Evolutionary conservation across 2,797 vertebrate species (phyloP), one percentile per base, ranked within the genome.

Genomic region (Nyctibius grandis): DNA sequence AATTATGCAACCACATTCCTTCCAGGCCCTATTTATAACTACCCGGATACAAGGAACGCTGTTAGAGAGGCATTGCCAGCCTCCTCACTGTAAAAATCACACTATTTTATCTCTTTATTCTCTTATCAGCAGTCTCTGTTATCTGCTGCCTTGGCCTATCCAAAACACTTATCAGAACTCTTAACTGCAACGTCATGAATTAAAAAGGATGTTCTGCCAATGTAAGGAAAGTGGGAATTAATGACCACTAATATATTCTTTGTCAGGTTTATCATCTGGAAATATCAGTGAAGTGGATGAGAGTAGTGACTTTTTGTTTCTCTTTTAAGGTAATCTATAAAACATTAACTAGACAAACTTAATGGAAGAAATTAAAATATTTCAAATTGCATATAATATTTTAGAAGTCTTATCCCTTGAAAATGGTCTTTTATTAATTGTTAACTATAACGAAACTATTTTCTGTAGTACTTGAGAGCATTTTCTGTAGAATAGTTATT

Each of bases 181-280:
- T 68, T 56, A 60, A 76, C 85, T 81, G 74, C 83, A 73, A 0
- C 73, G 59, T 78, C 60, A 21, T 82, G 89, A 94, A 91, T 91
- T 95, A 87, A 74, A 93, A 95, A 70, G 48, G 54, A 51, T 91
- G 63, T 94, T 95, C 88, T 93, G 85, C 88, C 77, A 81, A 1
- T 76, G 67, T 76, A 78, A 88, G 89, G 82, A 48, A 81, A 76
- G 79, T 67, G 80, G 80, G 51, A 94, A 93, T 95, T 96, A 90
- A 94, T 92, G 94, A 56, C 77, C 45, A 73, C 68, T 82, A 79
- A 91, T 90, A 63, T 13, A 84, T 81, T 89, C 85, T 84, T 86
- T 94, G 82, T 95, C 89, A 81, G 72, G n/a, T 91, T 92, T 96
- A 87, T 95, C 88, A 85, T 80, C 54, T 67, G 48, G 59, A 88